Conservation (phyloP, 2,113 vertebrate species). For the Lamprologus lemairii region DNA sequence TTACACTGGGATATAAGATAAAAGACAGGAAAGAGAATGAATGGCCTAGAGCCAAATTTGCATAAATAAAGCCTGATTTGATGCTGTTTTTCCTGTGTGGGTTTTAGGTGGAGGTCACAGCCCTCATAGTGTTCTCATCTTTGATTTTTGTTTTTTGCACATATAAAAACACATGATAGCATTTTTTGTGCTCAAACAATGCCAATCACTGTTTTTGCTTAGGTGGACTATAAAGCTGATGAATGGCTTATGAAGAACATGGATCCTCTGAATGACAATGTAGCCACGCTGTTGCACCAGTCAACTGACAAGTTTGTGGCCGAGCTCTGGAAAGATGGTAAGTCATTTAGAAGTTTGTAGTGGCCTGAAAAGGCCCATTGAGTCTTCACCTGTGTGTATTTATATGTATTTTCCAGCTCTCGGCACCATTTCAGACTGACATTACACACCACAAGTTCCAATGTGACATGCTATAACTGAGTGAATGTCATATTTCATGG, state of each 20-base stretch:
- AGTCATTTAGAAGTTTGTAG: slow-evolving; percentile 13
- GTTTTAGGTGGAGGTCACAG: neutral
- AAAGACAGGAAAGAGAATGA: neutral
- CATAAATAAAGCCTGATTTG: neutral
- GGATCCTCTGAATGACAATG: slow-evolving; percentile 96
- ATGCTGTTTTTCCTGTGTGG: neutral
- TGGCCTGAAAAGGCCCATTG: neutral
- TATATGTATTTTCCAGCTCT: neutral
- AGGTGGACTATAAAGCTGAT: slow-evolving; percentile 98
- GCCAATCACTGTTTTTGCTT: neutral
- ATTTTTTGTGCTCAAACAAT: neutral
- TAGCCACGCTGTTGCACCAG: slow-evolving; percentile 93
- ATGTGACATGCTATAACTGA: neutral
- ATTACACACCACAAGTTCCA: neutral
- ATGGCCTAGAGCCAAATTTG: neutral
- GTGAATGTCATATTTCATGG: neutral
- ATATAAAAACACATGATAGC: neutral
- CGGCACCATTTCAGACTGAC: neutral
- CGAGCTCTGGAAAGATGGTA: slow-evolving; percentile 98
- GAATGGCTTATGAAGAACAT: slow-evolving; percentile 99
- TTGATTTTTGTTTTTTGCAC: neutral
- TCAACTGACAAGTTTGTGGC: slow-evolving; percentile 95
- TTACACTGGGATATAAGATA: neutral
- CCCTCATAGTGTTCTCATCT: neutral
- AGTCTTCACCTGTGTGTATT: neutral